These are phyloP conservation scores for Bradynema listronoti DNA, from an alignment of 1,140 invertebrate species.

Conservation along the genomic window DNA sequence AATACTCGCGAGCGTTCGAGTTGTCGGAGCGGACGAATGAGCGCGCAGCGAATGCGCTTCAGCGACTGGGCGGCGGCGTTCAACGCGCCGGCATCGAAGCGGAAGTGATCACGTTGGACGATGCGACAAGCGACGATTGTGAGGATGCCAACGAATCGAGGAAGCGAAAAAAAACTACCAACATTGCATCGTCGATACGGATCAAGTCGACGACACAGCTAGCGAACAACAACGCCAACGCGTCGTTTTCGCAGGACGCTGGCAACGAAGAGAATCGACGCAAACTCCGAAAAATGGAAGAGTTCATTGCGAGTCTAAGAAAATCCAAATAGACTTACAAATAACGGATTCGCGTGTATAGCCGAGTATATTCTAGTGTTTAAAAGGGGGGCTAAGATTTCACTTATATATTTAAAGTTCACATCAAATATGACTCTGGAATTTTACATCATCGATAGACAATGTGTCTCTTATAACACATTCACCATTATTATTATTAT, in stretches of 20 bases:
- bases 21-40: neutral
- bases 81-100: neutral
- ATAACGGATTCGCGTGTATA: neutral
- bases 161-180: conserved; percentile 1
- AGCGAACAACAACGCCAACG: neutral
- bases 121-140: conserved; percentile 8
- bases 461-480: neutral
- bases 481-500: neutral
- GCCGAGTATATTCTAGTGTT: neutral
- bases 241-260: neutral
- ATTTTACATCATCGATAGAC: neutral
- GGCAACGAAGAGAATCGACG: conserved; percentile 17
- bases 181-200: neutral
- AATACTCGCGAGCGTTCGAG: conserved; percentile 7
- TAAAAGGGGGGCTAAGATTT: neutral
- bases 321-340: conserved; percentile 8
- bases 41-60: neutral
- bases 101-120: conserved; percentile 12
- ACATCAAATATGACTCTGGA: neutral
- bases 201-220: neutral
- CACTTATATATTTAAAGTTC: neutral
- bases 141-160: neutral
- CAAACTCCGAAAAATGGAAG: conserved; percentile 32
- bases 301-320: conserved; percentile 28
- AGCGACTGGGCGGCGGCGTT: neutral